These are phyloP conservation scores for Oeneis ivallda DNA, from an alignment of 2,888 invertebrate genomes.

Conservation along the genomic window DNA sequence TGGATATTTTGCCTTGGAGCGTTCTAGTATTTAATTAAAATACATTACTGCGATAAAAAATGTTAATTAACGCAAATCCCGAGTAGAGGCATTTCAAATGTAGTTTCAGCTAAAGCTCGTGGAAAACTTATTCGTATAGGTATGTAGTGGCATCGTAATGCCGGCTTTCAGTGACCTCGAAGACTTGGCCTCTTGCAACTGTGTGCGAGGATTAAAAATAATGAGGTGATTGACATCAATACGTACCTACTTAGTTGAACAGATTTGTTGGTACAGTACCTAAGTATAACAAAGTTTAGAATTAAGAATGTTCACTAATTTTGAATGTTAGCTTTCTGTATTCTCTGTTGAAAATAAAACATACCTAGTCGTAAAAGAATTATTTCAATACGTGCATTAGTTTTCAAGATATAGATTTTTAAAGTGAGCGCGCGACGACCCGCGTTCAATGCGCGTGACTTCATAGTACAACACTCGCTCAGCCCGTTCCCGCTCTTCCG, in stretches of 20 bases:
- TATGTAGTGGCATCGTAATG: constrained; percentile 10
- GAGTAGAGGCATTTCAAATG: not conserved
- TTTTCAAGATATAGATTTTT: too few species aligned
- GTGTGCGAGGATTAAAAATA: constrained; percentile 27
- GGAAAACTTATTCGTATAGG: constrained; percentile 3
- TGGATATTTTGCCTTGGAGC: not conserved
- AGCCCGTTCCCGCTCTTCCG: too few species aligned
- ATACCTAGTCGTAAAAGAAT: too few species aligned
- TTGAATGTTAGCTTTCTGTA: too few species aligned
- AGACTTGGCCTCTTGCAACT: constrained; percentile 17
- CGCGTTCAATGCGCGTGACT: too few species aligned
- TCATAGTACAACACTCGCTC: too few species aligned
- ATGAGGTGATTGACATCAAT: constrained; percentile 32
- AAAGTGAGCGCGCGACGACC: too few species aligned
- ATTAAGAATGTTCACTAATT: too few species aligned
- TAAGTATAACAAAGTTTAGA: too few species aligned
- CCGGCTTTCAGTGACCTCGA: constrained; percentile 15
- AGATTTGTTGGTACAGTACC: not conserved
- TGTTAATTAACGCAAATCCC: constrained; percentile 4
- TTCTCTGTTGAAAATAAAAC: too few species aligned
- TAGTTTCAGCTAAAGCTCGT: constrained; percentile 20
- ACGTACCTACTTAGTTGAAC: constrained; percentile 16
- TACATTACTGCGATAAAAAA: not conserved
- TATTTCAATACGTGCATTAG: too few species aligned
- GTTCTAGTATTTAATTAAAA: constrained; percentile 5